phyloP scores from a whole-genome alignment of 2,797 vertebrate genomes.

The Thunnus albacares region DNA sequence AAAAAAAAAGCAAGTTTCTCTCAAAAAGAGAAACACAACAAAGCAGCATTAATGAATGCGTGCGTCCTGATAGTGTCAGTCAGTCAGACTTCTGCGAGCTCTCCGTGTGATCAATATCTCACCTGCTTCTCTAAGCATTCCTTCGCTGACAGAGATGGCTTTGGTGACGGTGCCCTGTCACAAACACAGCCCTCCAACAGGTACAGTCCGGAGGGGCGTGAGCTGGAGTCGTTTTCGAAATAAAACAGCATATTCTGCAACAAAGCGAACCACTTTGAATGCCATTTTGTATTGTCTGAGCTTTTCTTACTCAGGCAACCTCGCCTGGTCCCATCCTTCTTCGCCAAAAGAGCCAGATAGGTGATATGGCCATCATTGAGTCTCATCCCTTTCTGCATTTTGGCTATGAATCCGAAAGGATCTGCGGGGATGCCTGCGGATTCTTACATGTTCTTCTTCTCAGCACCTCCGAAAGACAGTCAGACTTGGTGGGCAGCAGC shows the following conservation, averaged over 20 bases:
- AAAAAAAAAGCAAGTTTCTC: conserved; percentile 28
- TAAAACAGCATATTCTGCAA: conserved; percentile 99
- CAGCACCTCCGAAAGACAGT: conserved; percentile 62
- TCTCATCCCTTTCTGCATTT: conserved; percentile 95
- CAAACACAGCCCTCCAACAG: conserved; percentile 96
- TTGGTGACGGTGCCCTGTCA: conserved; percentile 93
- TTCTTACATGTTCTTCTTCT: conserved; percentile 75
- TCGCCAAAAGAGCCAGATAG: conserved; percentile 95
- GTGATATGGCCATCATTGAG: conserved; percentile 96
- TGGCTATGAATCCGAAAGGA: conserved; percentile 59
- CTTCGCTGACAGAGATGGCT: conserved; percentile 91
- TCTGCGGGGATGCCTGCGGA: conserved; percentile 57
- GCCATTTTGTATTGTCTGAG: conserved; percentile 98
- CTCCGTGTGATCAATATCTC: conserved; percentile 47
- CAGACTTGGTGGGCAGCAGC: conserved; percentile 75
- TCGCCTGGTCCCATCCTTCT: conserved; percentile 93
- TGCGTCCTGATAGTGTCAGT: conserved; percentile 6
- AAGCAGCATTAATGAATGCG: conserved; percentile 1
- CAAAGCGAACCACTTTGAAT: conserved; percentile 96
- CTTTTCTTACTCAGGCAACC: conserved; percentile 95
- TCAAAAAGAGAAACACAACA: not conserved
- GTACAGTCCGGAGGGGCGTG: conserved; percentile 95
- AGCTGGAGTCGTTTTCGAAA: conserved; percentile 97
- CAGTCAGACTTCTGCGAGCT: conserved; percentile 22
- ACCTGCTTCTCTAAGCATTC: conserved; percentile 97